These are phyloP conservation scores for Drosophila lacertosa DNA, from an alignment of 1,140 invertebrate species.

Conservation along the genomic window DNA sequence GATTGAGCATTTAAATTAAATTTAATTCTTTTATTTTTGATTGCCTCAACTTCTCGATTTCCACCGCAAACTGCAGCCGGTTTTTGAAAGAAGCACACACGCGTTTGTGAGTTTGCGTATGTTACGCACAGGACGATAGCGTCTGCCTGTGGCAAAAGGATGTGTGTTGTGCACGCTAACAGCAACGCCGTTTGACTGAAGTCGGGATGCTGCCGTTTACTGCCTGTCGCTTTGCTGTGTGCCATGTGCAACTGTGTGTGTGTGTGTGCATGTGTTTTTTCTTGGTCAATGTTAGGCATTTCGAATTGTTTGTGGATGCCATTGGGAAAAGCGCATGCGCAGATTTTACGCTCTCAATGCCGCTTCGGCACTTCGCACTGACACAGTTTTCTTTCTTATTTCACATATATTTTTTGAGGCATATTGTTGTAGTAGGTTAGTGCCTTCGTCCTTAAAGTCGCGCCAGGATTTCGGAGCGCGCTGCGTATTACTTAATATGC, in stretches of 20 bases:
- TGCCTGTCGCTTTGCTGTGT: conserved; percentile 11
- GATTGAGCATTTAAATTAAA: conserved; percentile 11
- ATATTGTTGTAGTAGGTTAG: conserved; percentile 78
- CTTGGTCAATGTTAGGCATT: conserved; percentile 76
- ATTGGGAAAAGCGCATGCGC: conserved; percentile 47
- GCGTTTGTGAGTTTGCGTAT: conserved; percentile 4
- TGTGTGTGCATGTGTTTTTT: conserved; percentile 27
- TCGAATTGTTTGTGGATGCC: conserved; percentile 76
- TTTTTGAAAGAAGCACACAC: conserved; percentile 14
- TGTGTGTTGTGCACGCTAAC: conserved; percentile 76
- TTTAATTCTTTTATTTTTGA: conserved; percentile 9
- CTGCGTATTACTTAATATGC: conserved; percentile 74
- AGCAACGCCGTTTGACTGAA: conserved; percentile 77
- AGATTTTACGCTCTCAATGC: neutral
- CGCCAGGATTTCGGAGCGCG: conserved; percentile 7
- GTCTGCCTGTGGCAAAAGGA: conserved; percentile 20
- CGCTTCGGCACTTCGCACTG: conserved; percentile 53
- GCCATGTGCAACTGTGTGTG: conserved; percentile 1
- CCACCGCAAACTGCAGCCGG: conserved; percentile 14
- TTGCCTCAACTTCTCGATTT: neutral
- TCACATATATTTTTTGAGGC: conserved; percentile 1
- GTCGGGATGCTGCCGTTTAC: conserved; percentile 62
- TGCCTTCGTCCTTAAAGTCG: conserved; percentile 56
- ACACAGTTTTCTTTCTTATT: conserved; percentile 56
- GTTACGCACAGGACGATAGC: conserved; percentile 5